Evolutionary conservation across 2,888 invertebrate species (phyloP).

Genomic region (Dermolepida albohirtum): DNA sequence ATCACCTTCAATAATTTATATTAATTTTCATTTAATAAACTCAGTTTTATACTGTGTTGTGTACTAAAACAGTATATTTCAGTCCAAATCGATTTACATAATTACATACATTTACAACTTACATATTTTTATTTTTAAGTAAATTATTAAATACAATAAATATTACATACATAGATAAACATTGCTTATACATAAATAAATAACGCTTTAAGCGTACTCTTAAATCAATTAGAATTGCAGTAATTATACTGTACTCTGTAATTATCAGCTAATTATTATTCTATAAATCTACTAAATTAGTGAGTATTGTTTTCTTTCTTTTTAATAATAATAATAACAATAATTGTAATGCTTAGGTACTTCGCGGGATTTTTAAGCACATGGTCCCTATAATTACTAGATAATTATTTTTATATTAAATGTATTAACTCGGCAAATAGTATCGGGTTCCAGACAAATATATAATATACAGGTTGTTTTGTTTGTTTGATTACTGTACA

Average conservation of each 20-base stretch:
- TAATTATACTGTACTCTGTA: slow-evolving; percentile 6
- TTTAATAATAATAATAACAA: no score
- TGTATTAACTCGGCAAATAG: slow-evolving; percentile 4
- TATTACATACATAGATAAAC: slow-evolving; percentile 42
- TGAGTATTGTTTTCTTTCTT: no score
- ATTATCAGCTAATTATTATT: slow-evolving; percentile 10
- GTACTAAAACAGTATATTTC: background rate
- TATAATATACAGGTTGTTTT: slow-evolving; percentile 12
- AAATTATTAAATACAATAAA: slow-evolving; percentile 27
- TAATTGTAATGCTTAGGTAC: slow-evolving; percentile 28
- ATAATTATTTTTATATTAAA: slow-evolving; percentile 16
- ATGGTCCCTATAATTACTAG: slow-evolving; percentile 41
- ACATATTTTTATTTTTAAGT: slow-evolving; percentile 2
- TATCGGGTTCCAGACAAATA: slow-evolving; percentile 12
- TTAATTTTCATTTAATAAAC: no score
- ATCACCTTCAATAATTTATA: no score
- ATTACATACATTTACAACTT: background rate
- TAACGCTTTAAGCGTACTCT: slow-evolving; percentile 46
- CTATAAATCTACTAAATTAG: background rate
- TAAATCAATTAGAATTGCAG: slow-evolving; percentile 7
- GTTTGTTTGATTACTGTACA: slow-evolving; percentile 40
- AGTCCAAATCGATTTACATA: background rate
- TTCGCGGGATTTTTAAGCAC: slow-evolving; percentile 23
- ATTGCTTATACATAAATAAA: slow-evolving; percentile 49
- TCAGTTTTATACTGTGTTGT: no score